Base-by-base conservation (phyloP, 2,888 invertebrate species). In the Hyposoter didymator region DNA sequence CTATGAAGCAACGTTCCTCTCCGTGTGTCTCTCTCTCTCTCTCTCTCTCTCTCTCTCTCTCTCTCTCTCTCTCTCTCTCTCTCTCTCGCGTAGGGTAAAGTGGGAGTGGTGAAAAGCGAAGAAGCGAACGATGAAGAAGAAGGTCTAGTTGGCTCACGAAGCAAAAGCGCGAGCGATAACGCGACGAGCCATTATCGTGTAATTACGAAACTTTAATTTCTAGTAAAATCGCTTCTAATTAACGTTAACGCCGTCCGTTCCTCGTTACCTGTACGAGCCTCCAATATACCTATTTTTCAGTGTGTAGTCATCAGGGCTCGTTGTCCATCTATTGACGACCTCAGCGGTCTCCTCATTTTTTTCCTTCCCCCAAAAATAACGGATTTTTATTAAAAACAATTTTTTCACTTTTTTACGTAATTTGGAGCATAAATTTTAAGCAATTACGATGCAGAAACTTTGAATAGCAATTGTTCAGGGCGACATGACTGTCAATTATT, bases 121-220 rank as follows among this genome's bases (percentile, higher is more conserved):
- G 72, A 52, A 78, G 81, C 47, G 66, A n/a, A 52, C 45, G 66
- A 70, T 43, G 66, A 78, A 70, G 62, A 74, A 82, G 67, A 75
- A 75, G 74, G 69, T 55, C 69, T 39, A 49, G 66, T 22, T 5
- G 62, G 78, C 80, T 78, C 78, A 74, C 67, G 78, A 55, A 87
- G 81, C 59, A 70, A 69, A 85, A 80, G 85, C 82, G 81, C 81
- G 85, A 86, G 86, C 87, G 88, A 88, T 90, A 89, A 88, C 87
- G 81, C 82, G 88, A 84, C 75, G 85, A 84, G 87, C 89, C 89
- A 90, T 92, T 92, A 91, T 90, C 90, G 89, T 89, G 89, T 91
- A 92, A 92, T 91, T 91, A 90, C 88, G 86, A 90, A 91, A 91
- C 90, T 91, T 91, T 89, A 91, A 90, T 90, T 91, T 87, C 82